Percentiles rank a stretch among this genome's conserved stretches.
phyloP scores from a whole-genome alignment of 2,888 invertebrate species.

The Xestia rhomboidea region DNA sequence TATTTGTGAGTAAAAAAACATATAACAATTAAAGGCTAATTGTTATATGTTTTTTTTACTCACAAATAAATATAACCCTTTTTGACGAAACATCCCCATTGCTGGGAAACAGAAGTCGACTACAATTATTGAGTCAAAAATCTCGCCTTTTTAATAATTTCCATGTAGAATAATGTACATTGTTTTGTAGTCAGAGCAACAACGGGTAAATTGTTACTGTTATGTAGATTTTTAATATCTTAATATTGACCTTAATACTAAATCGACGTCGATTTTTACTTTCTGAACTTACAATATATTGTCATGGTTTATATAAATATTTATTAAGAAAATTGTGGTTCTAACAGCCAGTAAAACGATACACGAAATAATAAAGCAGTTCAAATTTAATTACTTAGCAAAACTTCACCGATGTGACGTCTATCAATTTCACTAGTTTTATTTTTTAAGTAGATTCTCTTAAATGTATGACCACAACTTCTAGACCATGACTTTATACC shows the following conservation, averaged over 20 bases:
- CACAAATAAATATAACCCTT: no score
- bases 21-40: no score
- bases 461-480: not conserved
- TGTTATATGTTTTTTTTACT: no score
- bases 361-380: not conserved
- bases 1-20: no score
- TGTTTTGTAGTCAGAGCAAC: conserved; percentile 44
- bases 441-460: not conserved
- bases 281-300: conserved; percentile 20
- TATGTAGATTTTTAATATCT: conserved; percentile 65
- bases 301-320: conserved; percentile 6
- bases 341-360: not conserved
- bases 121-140: not conserved
- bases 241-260: conserved; percentile 42
- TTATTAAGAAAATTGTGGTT: not conserved
- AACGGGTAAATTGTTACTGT: conserved; percentile 50
- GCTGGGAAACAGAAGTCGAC: not conserved
- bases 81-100: no score
- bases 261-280: conserved; percentile 43
- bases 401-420: not conserved
- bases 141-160: not conserved
- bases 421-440: not conserved
- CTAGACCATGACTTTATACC: conserved; percentile 9
- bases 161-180: not conserved
- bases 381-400: not conserved